These are phyloP conservation scores for Rhinoderma darwinii DNA, from an alignment of 2,113 vertebrate species.

Conservation along the genomic window DNA sequence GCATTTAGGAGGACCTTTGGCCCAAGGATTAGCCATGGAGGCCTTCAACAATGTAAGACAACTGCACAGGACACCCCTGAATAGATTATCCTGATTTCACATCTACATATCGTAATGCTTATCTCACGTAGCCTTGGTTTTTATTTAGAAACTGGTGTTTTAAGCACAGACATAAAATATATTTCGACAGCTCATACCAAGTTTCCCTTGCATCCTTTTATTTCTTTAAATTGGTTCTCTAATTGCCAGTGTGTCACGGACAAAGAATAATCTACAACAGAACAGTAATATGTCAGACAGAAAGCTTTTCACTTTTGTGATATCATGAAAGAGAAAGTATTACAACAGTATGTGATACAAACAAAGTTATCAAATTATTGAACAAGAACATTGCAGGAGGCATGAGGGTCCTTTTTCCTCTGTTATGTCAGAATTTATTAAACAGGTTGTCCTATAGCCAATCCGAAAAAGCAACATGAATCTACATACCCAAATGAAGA, in stretches of 20 bases:
- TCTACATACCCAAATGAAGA: too few species aligned
- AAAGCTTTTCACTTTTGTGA: not conserved
- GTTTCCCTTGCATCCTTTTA: not conserved
- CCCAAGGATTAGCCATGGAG: too few species aligned
- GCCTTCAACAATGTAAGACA: too few species aligned
- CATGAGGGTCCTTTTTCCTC: not conserved
- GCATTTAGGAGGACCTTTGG: too few species aligned
- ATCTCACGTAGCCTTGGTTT: too few species aligned
- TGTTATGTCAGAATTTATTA: not conserved
- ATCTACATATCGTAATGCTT: too few species aligned
- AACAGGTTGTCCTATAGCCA: not conserved
- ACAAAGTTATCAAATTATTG: not conserved
- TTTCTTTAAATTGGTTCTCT: not conserved
- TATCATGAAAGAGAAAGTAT: not conserved
- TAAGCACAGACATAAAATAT: not conserved
- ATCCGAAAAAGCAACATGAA: too few species aligned
- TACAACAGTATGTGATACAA: not conserved
- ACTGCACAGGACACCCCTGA: too few species aligned
- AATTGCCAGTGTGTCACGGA: not conserved
- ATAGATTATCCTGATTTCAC: too few species aligned
- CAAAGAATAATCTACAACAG: not conserved
- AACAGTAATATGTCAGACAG: not conserved
- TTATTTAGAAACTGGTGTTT: too few species aligned
- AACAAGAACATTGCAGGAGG: not conserved
- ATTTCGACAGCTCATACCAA: not conserved